A percentile compares a stretch with the other conserved stretches of the same genome.
Conservation (phyloP, 2,797 vertebrate species). For the Pantherophis alleghaniensis region DNA sequence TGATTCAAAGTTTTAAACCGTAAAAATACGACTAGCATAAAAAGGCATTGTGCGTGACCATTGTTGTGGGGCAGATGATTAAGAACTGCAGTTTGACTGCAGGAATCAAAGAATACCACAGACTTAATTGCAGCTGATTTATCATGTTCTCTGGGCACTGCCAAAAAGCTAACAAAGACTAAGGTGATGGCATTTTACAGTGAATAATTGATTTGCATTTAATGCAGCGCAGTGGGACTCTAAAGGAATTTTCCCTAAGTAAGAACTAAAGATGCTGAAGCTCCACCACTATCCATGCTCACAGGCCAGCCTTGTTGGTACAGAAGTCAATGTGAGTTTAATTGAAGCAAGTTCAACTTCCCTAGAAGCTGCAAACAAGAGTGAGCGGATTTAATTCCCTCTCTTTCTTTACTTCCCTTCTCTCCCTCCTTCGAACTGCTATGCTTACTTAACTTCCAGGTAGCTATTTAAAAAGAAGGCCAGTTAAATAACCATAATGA, state of each 20-base stretch:
- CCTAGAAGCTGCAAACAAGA: slow-evolving; percentile 25
- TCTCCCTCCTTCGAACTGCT: slow-evolving; percentile 44
- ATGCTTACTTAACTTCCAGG: slow-evolving; percentile 70
- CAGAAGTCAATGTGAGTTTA: slow-evolving; percentile 20
- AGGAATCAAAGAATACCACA: slow-evolving; percentile 3
- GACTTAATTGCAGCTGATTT: slow-evolving; percentile 9
- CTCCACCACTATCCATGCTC: background rate
- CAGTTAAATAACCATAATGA: slow-evolving; percentile 71
- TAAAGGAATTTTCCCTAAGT: background rate
- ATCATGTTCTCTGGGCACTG: background rate
- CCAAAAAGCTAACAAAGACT: slow-evolving; percentile 5
- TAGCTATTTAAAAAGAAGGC: slow-evolving; percentile 52
- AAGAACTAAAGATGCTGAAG: background rate
- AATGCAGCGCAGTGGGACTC: background rate
- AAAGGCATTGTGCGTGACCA: background rate
- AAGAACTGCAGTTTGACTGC: background rate
- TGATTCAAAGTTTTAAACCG: background rate
- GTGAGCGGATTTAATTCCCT: slow-evolving; percentile 41
- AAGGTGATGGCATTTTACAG: slow-evolving; percentile 1
- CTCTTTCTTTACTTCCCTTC: slow-evolving; percentile 33
- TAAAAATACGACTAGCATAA: background rate
- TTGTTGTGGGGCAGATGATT: background rate
- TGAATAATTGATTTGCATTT: slow-evolving; percentile 20
- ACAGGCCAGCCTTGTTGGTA: background rate
- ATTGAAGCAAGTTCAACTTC: slow-evolving; percentile 22